Conservation (phyloP, 1,140 invertebrate species). For the Eubasilissa regina region DNA sequence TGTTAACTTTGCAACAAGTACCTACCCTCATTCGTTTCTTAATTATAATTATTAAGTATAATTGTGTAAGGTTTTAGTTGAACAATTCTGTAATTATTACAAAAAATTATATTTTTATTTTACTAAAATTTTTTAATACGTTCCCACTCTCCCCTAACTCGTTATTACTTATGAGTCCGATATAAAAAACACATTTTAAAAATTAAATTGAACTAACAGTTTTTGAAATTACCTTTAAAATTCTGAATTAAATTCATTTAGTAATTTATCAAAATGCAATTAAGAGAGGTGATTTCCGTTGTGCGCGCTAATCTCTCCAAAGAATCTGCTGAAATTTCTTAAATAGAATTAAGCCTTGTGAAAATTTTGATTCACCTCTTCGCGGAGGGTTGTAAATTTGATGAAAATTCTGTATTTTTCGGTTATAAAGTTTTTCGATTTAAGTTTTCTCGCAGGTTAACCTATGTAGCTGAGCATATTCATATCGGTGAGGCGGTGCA, state of each 20-base stretch:
- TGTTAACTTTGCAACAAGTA: too few relatives aligned
- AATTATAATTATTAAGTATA: too few relatives aligned
- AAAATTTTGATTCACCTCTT: slow-evolving; percentile 54
- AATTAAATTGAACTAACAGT: background rate
- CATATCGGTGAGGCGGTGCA: slow-evolving; percentile 13
- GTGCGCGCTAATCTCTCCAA: slow-evolving; percentile 7
- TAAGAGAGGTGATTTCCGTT: background rate
- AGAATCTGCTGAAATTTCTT: slow-evolving; percentile 6
- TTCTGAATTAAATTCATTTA: background rate
- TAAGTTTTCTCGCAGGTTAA: slow-evolving; percentile 50
- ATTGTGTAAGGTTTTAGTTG: too few relatives aligned
- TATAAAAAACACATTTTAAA: too few relatives aligned
- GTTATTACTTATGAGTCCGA: too few relatives aligned
- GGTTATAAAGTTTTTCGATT: slow-evolving; percentile 56
- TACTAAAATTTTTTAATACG: too few relatives aligned
- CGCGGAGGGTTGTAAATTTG: slow-evolving; percentile 48
- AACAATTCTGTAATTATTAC: too few relatives aligned
- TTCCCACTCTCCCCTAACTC: too few relatives aligned
- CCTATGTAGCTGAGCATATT: slow-evolving; percentile 10
- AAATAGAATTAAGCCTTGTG: slow-evolving; percentile 42
- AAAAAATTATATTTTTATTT: too few relatives aligned
- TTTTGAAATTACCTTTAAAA: background rate
- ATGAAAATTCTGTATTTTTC: slow-evolving; percentile 53
- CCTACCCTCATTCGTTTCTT: too few relatives aligned
- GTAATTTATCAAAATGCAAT: slow-evolving; percentile 11